A percentile compares a stretch with the other conserved stretches of the same genome.
phyloP scores from a whole-genome alignment of 2,888 invertebrate species.

The Dilophus febrilis region DNA sequence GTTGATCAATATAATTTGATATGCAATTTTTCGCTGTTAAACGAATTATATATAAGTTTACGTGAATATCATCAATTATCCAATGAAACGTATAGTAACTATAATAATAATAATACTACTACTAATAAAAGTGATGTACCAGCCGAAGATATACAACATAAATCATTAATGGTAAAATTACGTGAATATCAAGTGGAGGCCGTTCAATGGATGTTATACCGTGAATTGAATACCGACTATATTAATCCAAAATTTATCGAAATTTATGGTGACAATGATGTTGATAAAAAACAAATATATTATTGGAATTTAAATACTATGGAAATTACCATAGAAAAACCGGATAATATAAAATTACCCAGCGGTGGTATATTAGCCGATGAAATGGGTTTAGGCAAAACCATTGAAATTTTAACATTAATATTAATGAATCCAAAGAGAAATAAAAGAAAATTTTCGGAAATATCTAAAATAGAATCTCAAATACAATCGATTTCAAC shows the following conservation, averaged over 20 bases:
- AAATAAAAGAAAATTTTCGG: slow-evolving; percentile 7
- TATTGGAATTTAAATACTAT: slow-evolving; percentile 20
- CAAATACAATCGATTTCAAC: neutral
- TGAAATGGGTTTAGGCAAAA: slow-evolving; percentile 71
- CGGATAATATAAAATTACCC: slow-evolving; percentile 24
- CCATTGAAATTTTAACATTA: slow-evolving; percentile 53
- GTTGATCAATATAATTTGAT: no score
- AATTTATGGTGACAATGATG: neutral
- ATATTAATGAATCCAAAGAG: slow-evolving; percentile 36
- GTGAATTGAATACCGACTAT: slow-evolving; percentile 29
- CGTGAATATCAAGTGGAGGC: slow-evolving; percentile 47
- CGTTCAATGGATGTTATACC: slow-evolving; percentile 49
- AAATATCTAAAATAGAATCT: slow-evolving; percentile 3
- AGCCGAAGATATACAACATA: slow-evolving; percentile 28
- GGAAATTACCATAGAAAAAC: slow-evolving; percentile 15
- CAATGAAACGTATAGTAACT: neutral
- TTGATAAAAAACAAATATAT: slow-evolving; percentile 13
- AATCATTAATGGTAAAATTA: slow-evolving; percentile 31
- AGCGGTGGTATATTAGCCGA: slow-evolving; percentile 60
- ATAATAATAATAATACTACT: neutral
- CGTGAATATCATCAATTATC: neutral
- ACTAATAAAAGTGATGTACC: no score
- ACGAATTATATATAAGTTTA: no score
- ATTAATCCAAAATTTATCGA: slow-evolving; percentile 4
- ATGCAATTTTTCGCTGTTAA: no score